A percentile compares a stretch with the other conserved stretches of the same genome.
Conservation (phyloP, 2,113 vertebrate genomes). For the Eulacestoma nigropectus region DNA sequence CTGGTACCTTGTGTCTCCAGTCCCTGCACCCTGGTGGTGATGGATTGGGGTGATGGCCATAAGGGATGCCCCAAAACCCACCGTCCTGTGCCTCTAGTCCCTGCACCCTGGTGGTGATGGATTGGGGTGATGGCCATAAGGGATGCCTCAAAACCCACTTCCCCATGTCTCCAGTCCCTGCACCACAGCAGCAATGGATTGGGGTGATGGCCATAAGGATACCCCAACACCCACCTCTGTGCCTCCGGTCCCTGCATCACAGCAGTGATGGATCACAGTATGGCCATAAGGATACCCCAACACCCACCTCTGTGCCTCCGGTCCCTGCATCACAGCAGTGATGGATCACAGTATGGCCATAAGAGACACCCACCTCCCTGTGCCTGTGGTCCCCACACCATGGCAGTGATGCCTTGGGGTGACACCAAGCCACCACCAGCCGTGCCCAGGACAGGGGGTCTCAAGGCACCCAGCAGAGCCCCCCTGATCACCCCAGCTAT, state of each 20-base stretch:
- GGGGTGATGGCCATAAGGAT: neutral
- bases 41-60: neutral
- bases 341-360: neutral
- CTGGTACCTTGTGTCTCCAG: neutral
- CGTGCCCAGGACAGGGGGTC: neutral
- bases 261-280: neutral
- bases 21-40: accelerated
- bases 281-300: neutral
- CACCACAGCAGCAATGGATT: accelerated
- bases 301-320: accelerated
- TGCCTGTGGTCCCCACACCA: neutral
- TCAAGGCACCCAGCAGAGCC: neutral
- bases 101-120: accelerated
- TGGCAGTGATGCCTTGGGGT: neutral
- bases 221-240: neutral
- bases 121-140: neutral
- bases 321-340: accelerated
- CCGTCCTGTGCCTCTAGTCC: neutral
- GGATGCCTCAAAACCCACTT: too few relatives aligned
- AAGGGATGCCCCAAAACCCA: neutral
- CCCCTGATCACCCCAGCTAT: neutral
- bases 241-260: accelerated
- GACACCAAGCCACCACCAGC: neutral
- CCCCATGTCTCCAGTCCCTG: accelerated
- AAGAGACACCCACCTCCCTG: neutral